Conservation (phyloP, 2,888 invertebrate genomes). For the Meteorus cinctellus region DNA sequence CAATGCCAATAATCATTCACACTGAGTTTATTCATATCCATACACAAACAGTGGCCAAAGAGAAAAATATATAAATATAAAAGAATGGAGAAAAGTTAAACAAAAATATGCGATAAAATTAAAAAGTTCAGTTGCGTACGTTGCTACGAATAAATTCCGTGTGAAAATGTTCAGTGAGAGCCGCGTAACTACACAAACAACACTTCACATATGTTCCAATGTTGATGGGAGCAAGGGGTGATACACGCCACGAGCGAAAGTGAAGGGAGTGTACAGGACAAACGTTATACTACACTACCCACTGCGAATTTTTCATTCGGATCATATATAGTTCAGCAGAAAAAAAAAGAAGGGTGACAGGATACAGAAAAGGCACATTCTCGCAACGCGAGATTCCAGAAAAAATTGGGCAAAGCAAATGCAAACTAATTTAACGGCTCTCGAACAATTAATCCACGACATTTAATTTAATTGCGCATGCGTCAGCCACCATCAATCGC, state of each 20-base stretch:
- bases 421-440: conserved; percentile 69
- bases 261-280: not conserved
- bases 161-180: conserved; percentile 39
- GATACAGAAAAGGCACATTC: conserved; percentile 35
- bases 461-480: conserved; percentile 67
- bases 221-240: conserved; percentile 14
- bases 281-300: conserved; percentile 21
- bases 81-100: not conserved
- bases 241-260: not conserved
- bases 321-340: conserved; percentile 17
- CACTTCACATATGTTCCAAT: conserved; percentile 49
- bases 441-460: conserved; percentile 71
- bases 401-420: conserved; percentile 67
- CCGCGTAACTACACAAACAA: conserved; percentile 39
- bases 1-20: too few relatives aligned
- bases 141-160: conserved; percentile 37
- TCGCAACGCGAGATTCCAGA: conserved; percentile 50
- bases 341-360: not conserved
- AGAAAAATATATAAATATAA: not conserved
- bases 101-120: conserved; percentile 28
- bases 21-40: too few relatives aligned
- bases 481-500: conserved; percentile 5
- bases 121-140: conserved; percentile 36
- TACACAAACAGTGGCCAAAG: too few relatives aligned
- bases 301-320: conserved; percentile 36